These are phyloP conservation scores for Rhinoraja longicauda DNA, from an alignment of 2,797 vertebrate species.

Conservation along the genomic window DNA sequence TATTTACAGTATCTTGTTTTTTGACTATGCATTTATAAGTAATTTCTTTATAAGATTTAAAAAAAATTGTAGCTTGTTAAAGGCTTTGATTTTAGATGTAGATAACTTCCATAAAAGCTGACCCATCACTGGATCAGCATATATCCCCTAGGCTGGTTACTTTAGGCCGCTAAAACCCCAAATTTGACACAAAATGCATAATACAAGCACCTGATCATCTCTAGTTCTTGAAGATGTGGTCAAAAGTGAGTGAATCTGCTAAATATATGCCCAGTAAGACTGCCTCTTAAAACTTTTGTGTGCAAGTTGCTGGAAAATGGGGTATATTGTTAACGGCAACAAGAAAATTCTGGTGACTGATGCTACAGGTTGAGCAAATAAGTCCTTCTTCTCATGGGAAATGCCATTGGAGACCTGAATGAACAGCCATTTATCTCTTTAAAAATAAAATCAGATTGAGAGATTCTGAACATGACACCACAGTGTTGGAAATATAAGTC, in stretches of 20 bases:
- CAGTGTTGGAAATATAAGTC: background rate
- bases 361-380: too few species aligned
- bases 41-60: background rate
- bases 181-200: background rate
- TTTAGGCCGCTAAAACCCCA: background rate
- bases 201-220: background rate
- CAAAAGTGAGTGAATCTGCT: background rate
- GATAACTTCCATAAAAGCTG: background rate
- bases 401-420: background rate
- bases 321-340: too few species aligned
- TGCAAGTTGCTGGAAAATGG: background rate
- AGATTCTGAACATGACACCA: too few species aligned
- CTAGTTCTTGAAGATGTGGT: background rate
- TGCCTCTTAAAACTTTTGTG: background rate
- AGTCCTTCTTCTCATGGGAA: too few species aligned
- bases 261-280: background rate
- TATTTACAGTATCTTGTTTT: background rate
- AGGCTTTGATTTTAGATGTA: background rate
- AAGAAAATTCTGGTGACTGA: too few species aligned
- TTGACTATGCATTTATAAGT: background rate
- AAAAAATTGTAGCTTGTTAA: background rate
- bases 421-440: background rate
- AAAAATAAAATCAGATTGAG: background rate
- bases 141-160: background rate
- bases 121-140: background rate